Conservation (phyloP, 2,113 vertebrate genomes). For the Stigmatopora argus region DNA sequence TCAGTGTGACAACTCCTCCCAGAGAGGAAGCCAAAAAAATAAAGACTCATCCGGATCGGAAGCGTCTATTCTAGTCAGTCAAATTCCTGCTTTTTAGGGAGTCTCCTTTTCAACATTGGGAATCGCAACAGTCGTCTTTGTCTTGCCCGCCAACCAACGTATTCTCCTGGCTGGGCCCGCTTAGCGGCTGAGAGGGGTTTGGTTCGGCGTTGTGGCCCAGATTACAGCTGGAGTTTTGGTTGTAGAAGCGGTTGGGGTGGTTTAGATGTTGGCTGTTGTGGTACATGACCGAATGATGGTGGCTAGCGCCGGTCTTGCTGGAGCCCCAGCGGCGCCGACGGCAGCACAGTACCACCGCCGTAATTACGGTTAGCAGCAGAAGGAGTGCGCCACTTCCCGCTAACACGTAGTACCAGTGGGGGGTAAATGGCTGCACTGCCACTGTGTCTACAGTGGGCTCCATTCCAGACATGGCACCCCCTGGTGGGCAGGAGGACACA, state of each 20-base stretch:
- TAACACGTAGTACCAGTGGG: conserved; percentile 99
- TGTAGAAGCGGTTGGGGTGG: conserved; percentile 45
- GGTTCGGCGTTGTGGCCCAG: conserved; percentile 52
- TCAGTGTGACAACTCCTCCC: conserved; percentile 62
- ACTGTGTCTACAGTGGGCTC: conserved; percentile 98
- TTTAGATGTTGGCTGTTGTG: conserved; percentile 51
- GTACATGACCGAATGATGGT: conserved; percentile 62
- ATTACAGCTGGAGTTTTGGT: conserved; percentile 50
- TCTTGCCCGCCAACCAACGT: conserved; percentile 93
- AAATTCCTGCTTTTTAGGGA: conserved; percentile 7
- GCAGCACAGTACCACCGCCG: conserved; percentile 91
- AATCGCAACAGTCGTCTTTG: conserved; percentile 77
- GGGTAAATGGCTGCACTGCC: conserved; percentile 88
- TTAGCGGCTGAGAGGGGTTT: conserved; percentile 80
- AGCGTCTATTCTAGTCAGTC: conserved; percentile 8
- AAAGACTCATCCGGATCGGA: conserved; percentile 31
- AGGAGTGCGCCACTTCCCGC: conserved; percentile 89
- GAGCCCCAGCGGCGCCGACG: conserved; percentile 91
- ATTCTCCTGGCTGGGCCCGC: conserved; percentile 78
- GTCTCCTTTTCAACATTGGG: conserved; percentile 75
- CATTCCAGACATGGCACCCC: conserved; percentile 88
- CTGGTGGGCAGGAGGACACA: conserved; percentile 76
- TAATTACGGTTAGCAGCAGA: conserved; percentile 85
- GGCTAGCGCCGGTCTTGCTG: conserved; percentile 81
- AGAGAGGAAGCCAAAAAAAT: conserved; percentile 2